Percentiles rank a stretch among this genome's conserved stretches.
phyloP scores from a whole-genome alignment of 2,888 invertebrate species.

The Melolontha melolontha region DNA sequence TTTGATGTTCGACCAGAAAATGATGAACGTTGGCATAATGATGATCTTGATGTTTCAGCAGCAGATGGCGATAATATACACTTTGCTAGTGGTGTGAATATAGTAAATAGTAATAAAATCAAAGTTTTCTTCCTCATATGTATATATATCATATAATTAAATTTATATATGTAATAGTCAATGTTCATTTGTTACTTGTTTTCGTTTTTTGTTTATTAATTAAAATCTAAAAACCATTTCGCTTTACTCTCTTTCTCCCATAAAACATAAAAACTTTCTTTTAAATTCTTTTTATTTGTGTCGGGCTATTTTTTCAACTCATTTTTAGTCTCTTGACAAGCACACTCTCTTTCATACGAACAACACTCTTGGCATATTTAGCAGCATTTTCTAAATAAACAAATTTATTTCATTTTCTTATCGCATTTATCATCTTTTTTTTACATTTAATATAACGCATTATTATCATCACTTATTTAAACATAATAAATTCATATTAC shows the following conservation, averaged over 20 bases:
- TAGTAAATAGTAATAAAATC: slow-evolving; percentile 43
- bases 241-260: slow-evolving; percentile 45
- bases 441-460: slow-evolving; percentile 28
- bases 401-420: slow-evolving; percentile 47
- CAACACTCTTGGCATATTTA: slow-evolving; percentile 49
- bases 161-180: slow-evolving; percentile 55
- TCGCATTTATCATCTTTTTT: slow-evolving; percentile 43
- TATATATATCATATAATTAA: slow-evolving; percentile 53
- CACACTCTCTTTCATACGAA: too few species aligned
- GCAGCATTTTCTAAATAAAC: slow-evolving; percentile 61
- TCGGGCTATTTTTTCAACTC: slow-evolving; percentile 58
- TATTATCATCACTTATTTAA: slow-evolving; percentile 10
- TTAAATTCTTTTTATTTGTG: too few species aligned
- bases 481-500: slow-evolving; percentile 17
- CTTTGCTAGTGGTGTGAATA: slow-evolving; percentile 28
- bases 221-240: slow-evolving; percentile 61
- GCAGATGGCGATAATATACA: slow-evolving; percentile 18
- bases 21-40: neutral
- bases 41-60: slow-evolving; percentile 31
- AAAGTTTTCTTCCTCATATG: slow-evolving; percentile 37
- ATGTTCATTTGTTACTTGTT: slow-evolving; percentile 41
- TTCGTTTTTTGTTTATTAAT: slow-evolving; percentile 57
- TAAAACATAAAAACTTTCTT: slow-evolving; percentile 9
- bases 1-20: too few species aligned
- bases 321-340: slow-evolving; percentile 38